Evolutionary conservation across 2,113 vertebrate genomes (phyloP).

Genomic region (Salvator merianae): DNA sequence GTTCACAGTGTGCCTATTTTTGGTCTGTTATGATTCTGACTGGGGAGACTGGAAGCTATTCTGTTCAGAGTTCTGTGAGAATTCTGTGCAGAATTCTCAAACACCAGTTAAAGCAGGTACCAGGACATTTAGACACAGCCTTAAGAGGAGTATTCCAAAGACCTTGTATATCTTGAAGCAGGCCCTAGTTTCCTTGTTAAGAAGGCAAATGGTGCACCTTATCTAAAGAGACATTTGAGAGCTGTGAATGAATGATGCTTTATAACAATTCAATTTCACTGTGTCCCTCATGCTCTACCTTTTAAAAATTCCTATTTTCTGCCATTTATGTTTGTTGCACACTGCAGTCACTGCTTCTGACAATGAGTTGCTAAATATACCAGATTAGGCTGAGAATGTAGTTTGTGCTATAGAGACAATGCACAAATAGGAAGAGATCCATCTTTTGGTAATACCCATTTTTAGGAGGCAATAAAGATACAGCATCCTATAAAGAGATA

Average conservation of each 20-base stretch:
- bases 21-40: too few relatives aligned
- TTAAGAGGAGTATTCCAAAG: too few relatives aligned
- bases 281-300: conserved; percentile 16
- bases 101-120: too few relatives aligned
- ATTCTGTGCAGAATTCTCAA: too few relatives aligned
- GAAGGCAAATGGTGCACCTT: background rate
- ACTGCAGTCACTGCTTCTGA: conserved; percentile 42
- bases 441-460: conserved; percentile 45
- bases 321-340: conserved; percentile 28
- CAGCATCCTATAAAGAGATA: conserved; percentile 52
- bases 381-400: conserved; percentile 55
- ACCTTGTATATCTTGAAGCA: background rate
- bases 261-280: conserved; percentile 25
- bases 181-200: background rate
- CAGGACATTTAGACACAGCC: too few relatives aligned
- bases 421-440: conserved; percentile 47
- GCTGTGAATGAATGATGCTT: conserved; percentile 41
- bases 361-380: conserved; percentile 58
- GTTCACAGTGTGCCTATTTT: too few relatives aligned
- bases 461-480: conserved; percentile 35
- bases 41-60: too few relatives aligned
- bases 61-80: too few relatives aligned
- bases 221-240: conserved; percentile 23
- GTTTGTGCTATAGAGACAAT: conserved; percentile 45
- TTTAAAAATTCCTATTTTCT: conserved; percentile 52